Conservation (phyloP, 2,797 vertebrate species). For the Poliocrania exsul region DNA sequence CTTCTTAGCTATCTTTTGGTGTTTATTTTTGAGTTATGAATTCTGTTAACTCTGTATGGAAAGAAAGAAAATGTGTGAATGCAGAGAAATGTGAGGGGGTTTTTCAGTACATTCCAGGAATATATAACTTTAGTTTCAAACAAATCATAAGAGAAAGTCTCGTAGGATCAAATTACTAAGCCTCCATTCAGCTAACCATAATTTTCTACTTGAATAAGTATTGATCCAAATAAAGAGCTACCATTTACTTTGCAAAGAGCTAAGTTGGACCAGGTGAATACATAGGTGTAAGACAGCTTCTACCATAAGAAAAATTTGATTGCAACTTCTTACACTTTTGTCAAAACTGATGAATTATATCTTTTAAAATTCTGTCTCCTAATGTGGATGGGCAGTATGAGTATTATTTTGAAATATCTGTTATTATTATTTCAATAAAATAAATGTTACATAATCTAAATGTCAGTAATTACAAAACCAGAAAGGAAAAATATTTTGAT, state of each 20-base stretch:
- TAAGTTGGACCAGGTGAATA: not conserved
- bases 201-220: not conserved
- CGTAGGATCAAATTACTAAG: not conserved
- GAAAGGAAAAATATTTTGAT: not conserved
- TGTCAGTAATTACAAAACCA: not conserved
- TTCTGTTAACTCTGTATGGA: not conserved
- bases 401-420: not conserved
- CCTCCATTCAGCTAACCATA: not conserved
- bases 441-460: not conserved
- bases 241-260: not conserved
- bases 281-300: accelerated
- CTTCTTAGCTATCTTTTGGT: not conserved
- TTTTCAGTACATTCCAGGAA: not conserved
- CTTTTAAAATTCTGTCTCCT: not conserved
- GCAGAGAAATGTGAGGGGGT: not conserved
- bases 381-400: not conserved
- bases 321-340: not conserved
- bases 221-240: not conserved
- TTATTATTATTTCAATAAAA: not conserved
- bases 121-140: not conserved
- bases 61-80: not conserved
- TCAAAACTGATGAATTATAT: not conserved
- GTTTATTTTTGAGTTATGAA: not conserved
- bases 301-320: not conserved
- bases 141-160: not conserved